Base-by-base conservation (phyloP, 2,113 vertebrate species). In the Hippocampus mohnikei region DNA sequence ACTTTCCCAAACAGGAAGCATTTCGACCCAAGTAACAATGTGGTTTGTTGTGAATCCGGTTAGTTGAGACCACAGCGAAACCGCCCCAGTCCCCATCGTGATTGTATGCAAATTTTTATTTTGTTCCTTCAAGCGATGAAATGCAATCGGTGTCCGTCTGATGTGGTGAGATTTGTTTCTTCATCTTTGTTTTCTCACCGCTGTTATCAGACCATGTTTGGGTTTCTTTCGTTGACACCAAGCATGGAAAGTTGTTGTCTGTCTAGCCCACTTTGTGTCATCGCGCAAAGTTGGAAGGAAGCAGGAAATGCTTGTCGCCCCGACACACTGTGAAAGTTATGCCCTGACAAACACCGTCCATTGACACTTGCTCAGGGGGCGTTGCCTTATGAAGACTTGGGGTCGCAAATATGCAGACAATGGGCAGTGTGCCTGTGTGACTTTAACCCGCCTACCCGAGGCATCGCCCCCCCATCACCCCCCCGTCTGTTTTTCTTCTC, bases 231-330 rank as follows among this genome's bases (percentile, higher is more conserved):
- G 12, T 42, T 74, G 48, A 64, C 29, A 23, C 18, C 41, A 21
- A 74, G 67, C 29, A 40, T 53, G 41, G 13, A 41, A 62, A 74
- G 41, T 20, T 59, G 69, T 40, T 37, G 33, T 75, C 40, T 63
- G 21, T 76, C 71, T 60, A 41, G 46, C 33, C 33, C 29, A 50
- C 4, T 56, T 90, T 91, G 90, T 91, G 80, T 85, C 80, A 44
- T 75, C 37, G 53, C 48, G 40, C 80, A 67, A 76, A 25, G 41
- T 73, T 70, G 65, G 70, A 71, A 82, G 87, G 84, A 91, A 90
- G 73, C 78, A 82, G 91, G 91, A 92, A 88, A 82, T 80, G 58
- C 74, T 81, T 79, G 82, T 85, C 81, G 74, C 84, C 70, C 67
- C 72, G 76, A 69, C 55, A 18, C 66, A 13, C 81, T 44, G 58